Evolutionary conservation across 2,113 vertebrate genomes (phyloP), one percentile per base, ranked within the genome.

Genomic region (Hypocryptadius cinnamomeus): DNA sequence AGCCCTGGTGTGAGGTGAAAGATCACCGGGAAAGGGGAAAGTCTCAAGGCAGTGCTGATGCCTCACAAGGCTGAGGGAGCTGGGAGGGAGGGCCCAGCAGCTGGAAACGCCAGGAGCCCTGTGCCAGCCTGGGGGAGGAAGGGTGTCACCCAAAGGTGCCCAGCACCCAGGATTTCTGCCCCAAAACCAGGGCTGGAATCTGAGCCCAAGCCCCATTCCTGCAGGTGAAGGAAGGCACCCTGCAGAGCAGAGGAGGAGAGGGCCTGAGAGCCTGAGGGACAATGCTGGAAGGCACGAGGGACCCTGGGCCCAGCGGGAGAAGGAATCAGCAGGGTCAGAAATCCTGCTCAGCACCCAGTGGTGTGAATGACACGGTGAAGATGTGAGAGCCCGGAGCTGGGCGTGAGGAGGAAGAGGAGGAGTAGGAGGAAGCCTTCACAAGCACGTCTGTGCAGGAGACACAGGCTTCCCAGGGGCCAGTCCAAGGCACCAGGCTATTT

Each of bases 361-460:
- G 70, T 82, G 91, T 23, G 15, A 85, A 91, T 91, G 93, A 90
- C 91, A 87, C 50, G 76, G 78, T 2, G 19, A 81, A 77, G 93
- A 93, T 14, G 3, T 59, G 71, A 94, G 79, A 92, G 93, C 85
- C 79, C 47, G 37, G 69, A 84, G 40, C 54, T 89, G 87, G 87
- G 92, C 0, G 42, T 84, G 73, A 95, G 83, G 93, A 88, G 68
- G 71, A 48, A 30, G 80, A 87, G 66, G 68, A 91, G 51, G 54
- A 82, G 70, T 31, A 40, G 79, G 53, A 78, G 61, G 74, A 65
- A 94, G 78, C 78, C 59, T 94, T 81, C 78, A 84, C 70, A 92
- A 89, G 87, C 87, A 91, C 74, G 71, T 96, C 89, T 94, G 91
- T 94, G 84, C 92, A 92, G 91, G 93, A 96, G 87, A 47, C 65